Conservation (phyloP, 92 coral and sea anemone species). For the Umimayanthus kanabou region DNA sequence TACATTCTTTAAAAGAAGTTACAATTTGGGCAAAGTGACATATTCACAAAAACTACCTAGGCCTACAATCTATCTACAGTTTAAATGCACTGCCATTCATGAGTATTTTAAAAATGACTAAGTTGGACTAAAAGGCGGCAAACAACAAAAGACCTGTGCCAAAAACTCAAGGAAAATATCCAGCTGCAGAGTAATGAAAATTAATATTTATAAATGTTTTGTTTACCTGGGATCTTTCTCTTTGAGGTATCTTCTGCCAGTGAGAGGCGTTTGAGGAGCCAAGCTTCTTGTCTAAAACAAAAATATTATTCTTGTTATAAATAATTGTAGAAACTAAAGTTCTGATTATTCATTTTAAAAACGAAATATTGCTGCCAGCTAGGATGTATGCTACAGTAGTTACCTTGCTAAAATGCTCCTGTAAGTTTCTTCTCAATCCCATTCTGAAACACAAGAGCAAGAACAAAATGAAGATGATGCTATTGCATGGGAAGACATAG, state of each 20-base stretch:
- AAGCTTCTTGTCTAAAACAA: constrained; percentile 82
- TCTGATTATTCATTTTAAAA: neutral
- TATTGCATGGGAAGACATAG: neutral
- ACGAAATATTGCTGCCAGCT: neutral
- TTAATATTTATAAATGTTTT: neutral
- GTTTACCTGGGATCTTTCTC: constrained; percentile 93
- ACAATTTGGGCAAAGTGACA: no score
- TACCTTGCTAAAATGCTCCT: constrained; percentile 88
- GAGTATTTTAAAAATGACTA: no score
- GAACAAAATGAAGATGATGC: neutral
- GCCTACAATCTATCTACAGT: no score
- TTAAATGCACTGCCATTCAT: no score
- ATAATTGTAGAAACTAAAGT: neutral
- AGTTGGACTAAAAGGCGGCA: neutral
- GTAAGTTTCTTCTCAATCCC: constrained; percentile 78
- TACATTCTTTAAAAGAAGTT: no score
- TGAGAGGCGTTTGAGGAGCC: constrained; percentile 94
- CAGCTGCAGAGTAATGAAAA: neutral
- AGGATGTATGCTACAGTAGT: neutral
- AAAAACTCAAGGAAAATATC: neutral
- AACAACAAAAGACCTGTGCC: neutral
- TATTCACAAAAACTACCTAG: no score
- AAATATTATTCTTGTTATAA: neutral
- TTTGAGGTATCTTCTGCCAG: constrained; percentile 90
- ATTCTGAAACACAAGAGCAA: constrained; percentile 43